phyloP scores from a whole-genome alignment of 2,113 vertebrate genomes.

The Ibidorhyncha struthersii region DNA sequence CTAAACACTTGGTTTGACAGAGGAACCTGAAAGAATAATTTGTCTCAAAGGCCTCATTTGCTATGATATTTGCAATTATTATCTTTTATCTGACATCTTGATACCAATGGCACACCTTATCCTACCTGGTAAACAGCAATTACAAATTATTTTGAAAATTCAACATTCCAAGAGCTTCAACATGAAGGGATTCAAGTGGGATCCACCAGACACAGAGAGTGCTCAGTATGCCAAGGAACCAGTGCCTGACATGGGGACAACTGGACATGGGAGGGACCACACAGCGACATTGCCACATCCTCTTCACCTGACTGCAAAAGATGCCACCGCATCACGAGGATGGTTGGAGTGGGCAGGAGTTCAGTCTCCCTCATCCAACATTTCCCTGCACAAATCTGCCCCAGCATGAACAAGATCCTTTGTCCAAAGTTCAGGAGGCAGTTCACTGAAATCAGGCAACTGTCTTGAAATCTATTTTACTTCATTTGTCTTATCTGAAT shows the following conservation, averaged over 20 bases:
- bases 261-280: background rate
- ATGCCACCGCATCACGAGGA: background rate
- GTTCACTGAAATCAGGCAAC: background rate
- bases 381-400: background rate
- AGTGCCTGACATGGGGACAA: background rate
- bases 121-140: background rate
- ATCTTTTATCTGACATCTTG: background rate
- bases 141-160: background rate
- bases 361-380: background rate
- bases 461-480: background rate
- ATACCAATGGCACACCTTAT: background rate
- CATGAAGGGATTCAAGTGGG: background rate
- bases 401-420: background rate
- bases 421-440: background rate
- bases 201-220: background rate
- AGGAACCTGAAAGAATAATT: background rate
- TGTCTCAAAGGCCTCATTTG: background rate
- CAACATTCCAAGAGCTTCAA: background rate
- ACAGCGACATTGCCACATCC: background rate
- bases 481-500: background rate
- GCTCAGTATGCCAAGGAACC: background rate
- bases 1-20: background rate
- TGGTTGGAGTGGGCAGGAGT: background rate
- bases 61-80: constrained; percentile 10
- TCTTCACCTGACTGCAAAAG: background rate